phyloP scores from a whole-genome alignment of 1,140 invertebrate species.

The Antheraea pernyi region DNA sequence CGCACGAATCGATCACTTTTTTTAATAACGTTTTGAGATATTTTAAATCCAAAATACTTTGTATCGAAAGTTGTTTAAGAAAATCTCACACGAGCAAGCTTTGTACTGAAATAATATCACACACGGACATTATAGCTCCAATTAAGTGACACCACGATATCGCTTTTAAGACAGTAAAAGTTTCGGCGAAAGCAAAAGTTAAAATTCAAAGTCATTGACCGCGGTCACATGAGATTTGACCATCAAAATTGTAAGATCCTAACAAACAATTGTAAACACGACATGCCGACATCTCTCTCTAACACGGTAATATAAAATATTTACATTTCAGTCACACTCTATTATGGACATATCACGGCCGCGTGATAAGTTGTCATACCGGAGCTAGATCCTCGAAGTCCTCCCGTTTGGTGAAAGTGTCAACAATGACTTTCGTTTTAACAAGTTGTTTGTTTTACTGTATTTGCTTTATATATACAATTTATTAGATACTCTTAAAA shows the following conservation, averaged over 20 bases:
- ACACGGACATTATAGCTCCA: neutral
- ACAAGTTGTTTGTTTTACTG: constrained; percentile 40
- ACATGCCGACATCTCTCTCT: neutral
- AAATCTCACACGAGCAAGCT: no score
- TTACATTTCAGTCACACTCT: constrained; percentile 6
- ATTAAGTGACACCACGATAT: neutral
- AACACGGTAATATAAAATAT: neutral
- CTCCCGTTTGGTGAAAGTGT: constrained; percentile 50
- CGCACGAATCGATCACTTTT: no score
- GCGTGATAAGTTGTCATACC: constrained; percentile 24
- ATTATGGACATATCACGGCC: neutral
- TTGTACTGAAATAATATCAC: neutral
- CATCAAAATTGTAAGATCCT: constrained; percentile 28
- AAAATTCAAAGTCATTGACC: constrained; percentile 33
- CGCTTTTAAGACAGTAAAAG: neutral
- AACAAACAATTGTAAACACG: constrained; percentile 15
- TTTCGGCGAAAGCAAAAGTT: constrained; percentile 38
- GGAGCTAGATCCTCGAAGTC: constrained; percentile 27
- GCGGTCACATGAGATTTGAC: constrained; percentile 24
- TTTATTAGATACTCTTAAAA: neutral
- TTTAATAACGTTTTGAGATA: no score
- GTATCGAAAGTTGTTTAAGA: no score
- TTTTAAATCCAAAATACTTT: no score
- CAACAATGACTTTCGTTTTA: constrained; percentile 48
- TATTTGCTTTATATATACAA: neutral